Evolutionary conservation across 2,888 invertebrate genomes (phyloP).

Genomic region (Leptopilina myrica): DNA sequence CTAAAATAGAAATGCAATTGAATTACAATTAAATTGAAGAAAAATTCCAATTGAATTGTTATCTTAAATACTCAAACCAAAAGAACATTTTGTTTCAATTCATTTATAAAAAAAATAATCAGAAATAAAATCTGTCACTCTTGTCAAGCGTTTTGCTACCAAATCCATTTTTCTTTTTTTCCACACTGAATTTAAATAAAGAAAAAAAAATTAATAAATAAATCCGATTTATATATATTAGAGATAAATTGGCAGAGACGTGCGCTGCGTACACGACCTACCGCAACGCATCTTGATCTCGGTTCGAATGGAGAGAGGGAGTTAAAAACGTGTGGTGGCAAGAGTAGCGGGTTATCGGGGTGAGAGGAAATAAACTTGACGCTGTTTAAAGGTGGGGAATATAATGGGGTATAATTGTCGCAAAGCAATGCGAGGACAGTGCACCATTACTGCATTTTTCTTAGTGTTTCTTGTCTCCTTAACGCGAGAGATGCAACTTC

Average conservation of each 20-base stretch:
- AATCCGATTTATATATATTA: too few relatives aligned
- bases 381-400: slow-evolving; percentile 62
- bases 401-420: slow-evolving; percentile 77
- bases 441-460: slow-evolving; percentile 76
- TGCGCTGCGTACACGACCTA: slow-evolving; percentile 69
- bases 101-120: too few relatives aligned
- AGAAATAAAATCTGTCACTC: too few relatives aligned
- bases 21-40: too few relatives aligned
- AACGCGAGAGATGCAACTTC: slow-evolving; percentile 58
- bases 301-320: slow-evolving; percentile 51
- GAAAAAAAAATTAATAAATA: too few relatives aligned
- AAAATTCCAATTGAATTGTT: too few relatives aligned
- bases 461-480: slow-evolving; percentile 65
- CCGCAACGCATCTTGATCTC: slow-evolving; percentile 68
- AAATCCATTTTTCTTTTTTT: too few relatives aligned
- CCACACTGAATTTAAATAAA: too few relatives aligned
- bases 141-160: too few relatives aligned
- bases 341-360: slow-evolving; percentile 43
- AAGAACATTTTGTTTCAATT: too few relatives aligned
- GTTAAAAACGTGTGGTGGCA: slow-evolving; percentile 42
- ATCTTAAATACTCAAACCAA: too few relatives aligned
- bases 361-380: slow-evolving; percentile 45
- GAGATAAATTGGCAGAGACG: slow-evolving; percentile 63
- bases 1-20: too few relatives aligned
- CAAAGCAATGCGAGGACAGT: slow-evolving; percentile 75